Percentiles rank a stretch among this genome's conserved stretches.
These are phyloP conservation scores for Drosophila elegans DNA, from an alignment of 1,140 invertebrate species.

Conservation along the genomic window DNA sequence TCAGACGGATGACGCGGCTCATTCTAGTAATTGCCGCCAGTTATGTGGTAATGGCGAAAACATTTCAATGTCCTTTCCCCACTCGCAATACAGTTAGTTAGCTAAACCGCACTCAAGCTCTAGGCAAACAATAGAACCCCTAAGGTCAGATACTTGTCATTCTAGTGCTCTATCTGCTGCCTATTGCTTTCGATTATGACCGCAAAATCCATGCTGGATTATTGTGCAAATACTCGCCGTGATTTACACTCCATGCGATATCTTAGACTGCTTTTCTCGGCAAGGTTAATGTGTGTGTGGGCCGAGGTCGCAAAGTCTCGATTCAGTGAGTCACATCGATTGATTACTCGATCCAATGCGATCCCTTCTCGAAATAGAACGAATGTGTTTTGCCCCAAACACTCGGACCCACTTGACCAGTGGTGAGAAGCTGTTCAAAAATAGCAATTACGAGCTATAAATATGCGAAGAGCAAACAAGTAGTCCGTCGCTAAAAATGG, in stretches of 20 bases:
- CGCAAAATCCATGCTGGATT: slow-evolving; percentile 63
- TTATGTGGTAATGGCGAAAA: slow-evolving; percentile 61
- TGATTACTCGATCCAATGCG: slow-evolving; percentile 13
- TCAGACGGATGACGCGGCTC: slow-evolving; percentile 61
- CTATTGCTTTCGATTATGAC: slow-evolving; percentile 45
- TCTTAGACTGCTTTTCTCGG: slow-evolving; percentile 6
- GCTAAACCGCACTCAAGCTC: slow-evolving; percentile 34
- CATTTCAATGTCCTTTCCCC: slow-evolving; percentile 78
- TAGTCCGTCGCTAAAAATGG: slow-evolving; percentile 54
- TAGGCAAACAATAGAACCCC: slow-evolving; percentile 35
- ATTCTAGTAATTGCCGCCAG: slow-evolving; percentile 2
- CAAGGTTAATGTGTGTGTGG: slow-evolving; percentile 46
- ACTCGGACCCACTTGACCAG: slow-evolving; percentile 24
- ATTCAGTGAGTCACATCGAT: slow-evolving; percentile 7
- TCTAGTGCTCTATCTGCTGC: slow-evolving; percentile 23
- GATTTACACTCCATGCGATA: slow-evolving; percentile 49
- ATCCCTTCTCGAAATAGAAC: slow-evolving; percentile 36
- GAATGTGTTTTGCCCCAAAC: not conserved
- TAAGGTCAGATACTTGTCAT: slow-evolving; percentile 68
- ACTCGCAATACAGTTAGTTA: slow-evolving; percentile 61
- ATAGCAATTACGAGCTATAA: slow-evolving; percentile 75
- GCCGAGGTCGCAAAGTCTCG: slow-evolving; percentile 13
- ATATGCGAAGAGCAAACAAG: slow-evolving; percentile 44
- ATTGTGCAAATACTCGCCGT: slow-evolving; percentile 63
- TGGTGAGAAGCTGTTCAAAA: slow-evolving; percentile 55